Percentiles rank a stretch among this genome's conserved stretches.
These are phyloP conservation scores for Arenaria interpres DNA, from an alignment of 2,113 vertebrate species.

Conservation along the genomic window DNA sequence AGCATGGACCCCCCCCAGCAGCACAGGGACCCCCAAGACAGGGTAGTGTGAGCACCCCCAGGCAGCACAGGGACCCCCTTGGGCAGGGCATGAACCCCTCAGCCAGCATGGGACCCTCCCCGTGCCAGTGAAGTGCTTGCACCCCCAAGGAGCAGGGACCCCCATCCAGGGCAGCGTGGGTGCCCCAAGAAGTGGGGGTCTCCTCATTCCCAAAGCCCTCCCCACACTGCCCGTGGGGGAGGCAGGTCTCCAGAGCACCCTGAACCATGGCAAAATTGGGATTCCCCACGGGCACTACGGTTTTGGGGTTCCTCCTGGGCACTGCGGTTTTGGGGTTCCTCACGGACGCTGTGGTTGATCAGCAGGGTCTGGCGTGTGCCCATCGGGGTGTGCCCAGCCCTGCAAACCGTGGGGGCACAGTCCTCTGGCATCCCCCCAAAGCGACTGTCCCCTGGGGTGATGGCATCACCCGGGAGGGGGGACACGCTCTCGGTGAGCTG, in stretches of 20 bases:
- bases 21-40: background rate
- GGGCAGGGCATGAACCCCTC: too few relatives aligned
- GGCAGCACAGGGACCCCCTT: background rate
- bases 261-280: rapidly evolving
- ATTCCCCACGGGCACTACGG: background rate
- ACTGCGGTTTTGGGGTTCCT: background rate
- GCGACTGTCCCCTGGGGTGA: background rate
- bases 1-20: background rate
- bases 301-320: background rate
- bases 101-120: background rate
- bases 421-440: background rate
- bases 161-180: background rate
- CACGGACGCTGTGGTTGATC: background rate
- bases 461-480: background rate
- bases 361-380: background rate
- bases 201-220: background rate
- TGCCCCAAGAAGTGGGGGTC: background rate
- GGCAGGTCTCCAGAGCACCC: rapidly evolving
- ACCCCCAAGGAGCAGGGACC: background rate
- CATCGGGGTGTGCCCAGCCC: background rate
- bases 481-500: rapidly evolving
- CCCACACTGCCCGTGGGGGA: rapidly evolving
- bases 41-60: too few relatives aligned
- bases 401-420: background rate
- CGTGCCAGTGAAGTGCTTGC: background rate